These are phyloP conservation scores for Arothron firmamentum DNA, from an alignment of 2,113 vertebrate species.

Conservation along the genomic window DNA sequence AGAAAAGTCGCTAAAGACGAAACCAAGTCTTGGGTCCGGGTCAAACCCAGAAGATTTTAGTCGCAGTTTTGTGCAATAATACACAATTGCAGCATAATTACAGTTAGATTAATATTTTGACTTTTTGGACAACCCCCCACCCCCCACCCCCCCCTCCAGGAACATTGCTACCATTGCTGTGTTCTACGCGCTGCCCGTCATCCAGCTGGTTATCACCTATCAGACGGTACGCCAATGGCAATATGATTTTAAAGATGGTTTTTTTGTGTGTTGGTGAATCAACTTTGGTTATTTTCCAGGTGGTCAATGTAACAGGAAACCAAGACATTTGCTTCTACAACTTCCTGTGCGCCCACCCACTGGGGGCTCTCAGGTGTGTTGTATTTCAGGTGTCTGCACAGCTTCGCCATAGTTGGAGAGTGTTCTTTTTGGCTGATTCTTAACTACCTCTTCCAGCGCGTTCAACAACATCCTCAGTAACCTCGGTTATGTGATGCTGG, in stretches of 20 bases:
- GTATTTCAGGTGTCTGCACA: slow-evolving; percentile 6
- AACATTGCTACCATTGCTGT: slow-evolving; percentile 95
- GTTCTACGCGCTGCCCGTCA: slow-evolving; percentile 91
- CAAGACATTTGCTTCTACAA: slow-evolving; percentile 99
- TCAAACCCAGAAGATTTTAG: too few relatives aligned
- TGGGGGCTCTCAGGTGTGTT: slow-evolving; percentile 88
- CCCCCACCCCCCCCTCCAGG: too few relatives aligned
- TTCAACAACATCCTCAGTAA: slow-evolving; percentile 99
- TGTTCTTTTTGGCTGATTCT: not conserved
- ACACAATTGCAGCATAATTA: too few relatives aligned
- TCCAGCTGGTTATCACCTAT: slow-evolving; percentile 98
- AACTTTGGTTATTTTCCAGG: slow-evolving; percentile 66
- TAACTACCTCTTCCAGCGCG: slow-evolving; percentile 69
- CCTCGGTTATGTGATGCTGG: slow-evolving; percentile 92
- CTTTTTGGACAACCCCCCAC: too few relatives aligned
- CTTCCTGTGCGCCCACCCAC: slow-evolving; percentile 92
- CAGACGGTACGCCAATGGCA: slow-evolving; percentile 81
- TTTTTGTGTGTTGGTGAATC: not conserved
- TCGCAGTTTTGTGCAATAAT: too few relatives aligned
- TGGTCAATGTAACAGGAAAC: slow-evolving; percentile 94
- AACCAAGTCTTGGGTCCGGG: too few relatives aligned
- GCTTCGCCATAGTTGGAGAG: not conserved
- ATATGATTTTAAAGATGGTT: too few relatives aligned
- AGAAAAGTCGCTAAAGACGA: slow-evolving; percentile 46
- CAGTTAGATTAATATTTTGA: too few relatives aligned